Conservation (phyloP, 2,113 vertebrate genomes). For the Serilophus lunatus region DNA sequence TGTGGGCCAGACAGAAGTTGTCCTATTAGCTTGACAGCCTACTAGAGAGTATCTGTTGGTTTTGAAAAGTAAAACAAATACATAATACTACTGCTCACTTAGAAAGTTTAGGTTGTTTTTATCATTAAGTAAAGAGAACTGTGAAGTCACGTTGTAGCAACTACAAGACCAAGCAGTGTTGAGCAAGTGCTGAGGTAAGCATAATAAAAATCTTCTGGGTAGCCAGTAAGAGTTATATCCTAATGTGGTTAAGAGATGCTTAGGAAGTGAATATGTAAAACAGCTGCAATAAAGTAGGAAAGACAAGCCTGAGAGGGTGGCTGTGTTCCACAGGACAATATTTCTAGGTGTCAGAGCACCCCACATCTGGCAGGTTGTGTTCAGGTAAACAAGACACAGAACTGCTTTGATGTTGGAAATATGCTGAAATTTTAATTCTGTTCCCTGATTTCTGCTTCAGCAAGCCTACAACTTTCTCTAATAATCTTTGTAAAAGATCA, state of each 20-base stretch:
- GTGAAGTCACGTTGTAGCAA: neutral
- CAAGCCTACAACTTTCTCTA: neutral
- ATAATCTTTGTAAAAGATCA: neutral
- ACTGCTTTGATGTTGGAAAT: neutral
- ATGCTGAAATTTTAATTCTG: neutral
- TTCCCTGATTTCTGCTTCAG: neutral
- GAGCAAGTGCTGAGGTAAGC: neutral
- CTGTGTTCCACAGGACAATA: neutral
- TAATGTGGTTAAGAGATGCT: neutral
- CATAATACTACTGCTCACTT: neutral
- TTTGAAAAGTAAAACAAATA: neutral
- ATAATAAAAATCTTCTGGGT: neutral
- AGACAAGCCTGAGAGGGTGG: neutral
- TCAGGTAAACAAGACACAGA: neutral
- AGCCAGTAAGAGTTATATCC: neutral
- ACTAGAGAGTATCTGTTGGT: neutral
- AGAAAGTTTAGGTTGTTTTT: neutral
- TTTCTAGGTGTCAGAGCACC: neutral
- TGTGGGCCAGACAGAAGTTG: neutral
- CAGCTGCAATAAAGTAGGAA: neutral
- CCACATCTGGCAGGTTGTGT: neutral
- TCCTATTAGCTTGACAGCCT: neutral
- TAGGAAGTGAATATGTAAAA: conserved; percentile 10
- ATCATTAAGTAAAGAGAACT: neutral
- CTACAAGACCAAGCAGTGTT: neutral